phyloP scores from a whole-genome alignment of 2,797 vertebrate species.

The Potorous gilbertii region DNA sequence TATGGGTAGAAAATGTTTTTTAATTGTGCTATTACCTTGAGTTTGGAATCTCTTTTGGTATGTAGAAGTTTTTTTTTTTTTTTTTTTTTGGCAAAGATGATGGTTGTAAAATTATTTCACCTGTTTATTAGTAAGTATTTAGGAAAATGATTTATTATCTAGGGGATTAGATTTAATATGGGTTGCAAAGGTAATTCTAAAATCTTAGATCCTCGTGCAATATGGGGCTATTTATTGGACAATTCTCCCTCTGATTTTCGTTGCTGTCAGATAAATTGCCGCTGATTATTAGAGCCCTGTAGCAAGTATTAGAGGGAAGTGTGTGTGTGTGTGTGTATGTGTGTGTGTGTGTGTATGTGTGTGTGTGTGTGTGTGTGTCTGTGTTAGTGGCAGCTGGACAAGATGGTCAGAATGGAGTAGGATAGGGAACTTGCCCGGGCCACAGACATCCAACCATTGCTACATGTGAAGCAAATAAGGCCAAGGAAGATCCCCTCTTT shows the following conservation, averaged over 20 bases:
- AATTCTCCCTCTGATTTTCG: not conserved
- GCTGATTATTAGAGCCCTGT: not conserved
- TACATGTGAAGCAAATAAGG: not conserved
- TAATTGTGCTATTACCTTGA: constrained; percentile 62
- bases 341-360: no score
- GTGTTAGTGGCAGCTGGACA: not conserved
- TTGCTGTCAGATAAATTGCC: not conserved
- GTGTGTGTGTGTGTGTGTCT: no score
- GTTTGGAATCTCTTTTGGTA: constrained; percentile 71
- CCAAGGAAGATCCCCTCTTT: not conserved
- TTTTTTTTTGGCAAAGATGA: constrained; percentile 74
- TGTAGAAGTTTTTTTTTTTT: no score
- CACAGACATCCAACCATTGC: not conserved
- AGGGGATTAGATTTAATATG: not conserved
- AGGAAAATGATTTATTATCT: constrained; percentile 49
- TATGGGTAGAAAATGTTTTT: constrained; percentile 63
- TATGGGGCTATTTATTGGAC: not conserved
- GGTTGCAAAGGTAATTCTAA: not conserved
- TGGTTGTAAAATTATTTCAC: constrained; percentile 53
- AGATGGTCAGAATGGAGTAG: not conserved
- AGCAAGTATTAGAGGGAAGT: no score
- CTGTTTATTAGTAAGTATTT: constrained; percentile 71
- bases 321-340: no score
- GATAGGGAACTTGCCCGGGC: not conserved
- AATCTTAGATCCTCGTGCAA: not conserved